Evolutionary conservation across 2,888 invertebrate genomes (phyloP).

Genomic region (Rhopalosiphum nymphaeae): DNA sequence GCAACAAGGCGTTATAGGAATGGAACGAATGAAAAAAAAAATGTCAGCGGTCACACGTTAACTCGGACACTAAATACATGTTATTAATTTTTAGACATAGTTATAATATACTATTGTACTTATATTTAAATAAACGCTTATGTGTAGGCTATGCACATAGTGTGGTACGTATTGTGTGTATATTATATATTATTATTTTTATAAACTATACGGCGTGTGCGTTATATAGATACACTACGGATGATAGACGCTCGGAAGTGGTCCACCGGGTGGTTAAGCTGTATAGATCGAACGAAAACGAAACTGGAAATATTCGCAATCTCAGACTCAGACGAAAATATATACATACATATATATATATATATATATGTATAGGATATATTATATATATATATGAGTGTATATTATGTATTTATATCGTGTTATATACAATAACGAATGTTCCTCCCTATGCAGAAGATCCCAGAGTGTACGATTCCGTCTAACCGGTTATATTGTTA

Average conservation of each 20-base stretch:
- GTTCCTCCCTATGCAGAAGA: neutral
- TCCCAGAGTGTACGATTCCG: conserved; percentile 1
- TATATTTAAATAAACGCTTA: neutral
- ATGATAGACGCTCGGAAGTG: neutral
- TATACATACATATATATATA: neutral
- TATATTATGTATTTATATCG: no score
- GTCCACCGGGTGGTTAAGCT: neutral
- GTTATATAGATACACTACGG: neutral
- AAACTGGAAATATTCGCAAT: conserved; percentile 32
- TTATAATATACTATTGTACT: neutral
- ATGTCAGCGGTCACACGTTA: neutral
- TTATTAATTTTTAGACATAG: neutral
- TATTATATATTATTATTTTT: neutral
- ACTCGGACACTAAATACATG: neutral
- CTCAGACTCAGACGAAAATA: neutral
- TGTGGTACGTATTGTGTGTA: neutral
- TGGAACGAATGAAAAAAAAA: neutral
- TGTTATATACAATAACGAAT: neutral
- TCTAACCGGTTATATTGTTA: conserved; percentile 23
- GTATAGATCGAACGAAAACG: conserved; percentile 25
- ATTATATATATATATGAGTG: no score
- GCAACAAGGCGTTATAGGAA: neutral
- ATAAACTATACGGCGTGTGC: neutral
- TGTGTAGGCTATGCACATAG: neutral
- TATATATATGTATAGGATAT: neutral